Evolutionary conservation across 2,888 invertebrate species (phyloP).

Genomic region (Hymenopus coronatus): DNA sequence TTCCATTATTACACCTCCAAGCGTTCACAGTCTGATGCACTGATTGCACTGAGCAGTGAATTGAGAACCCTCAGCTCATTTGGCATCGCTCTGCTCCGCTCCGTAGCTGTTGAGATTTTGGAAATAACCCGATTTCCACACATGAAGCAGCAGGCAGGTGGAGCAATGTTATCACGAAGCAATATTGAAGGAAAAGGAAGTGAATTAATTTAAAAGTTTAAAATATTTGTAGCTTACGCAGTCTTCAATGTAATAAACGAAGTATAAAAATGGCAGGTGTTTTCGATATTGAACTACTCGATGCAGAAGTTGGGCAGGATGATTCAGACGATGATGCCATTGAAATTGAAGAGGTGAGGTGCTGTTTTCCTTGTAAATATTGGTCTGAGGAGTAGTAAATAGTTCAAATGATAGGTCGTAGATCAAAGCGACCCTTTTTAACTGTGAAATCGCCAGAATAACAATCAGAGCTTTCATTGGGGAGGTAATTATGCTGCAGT

Average conservation of each 20-base stretch:
- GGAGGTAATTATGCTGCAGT: not conserved
- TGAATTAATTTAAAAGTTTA: not conserved
- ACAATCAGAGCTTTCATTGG: not conserved
- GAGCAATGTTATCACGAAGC: slow-evolving; percentile 20
- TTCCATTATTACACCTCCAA: not conserved
- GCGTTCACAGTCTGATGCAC: not conserved
- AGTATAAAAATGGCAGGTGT: slow-evolving; percentile 69
- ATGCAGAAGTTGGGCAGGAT: slow-evolving; percentile 68
- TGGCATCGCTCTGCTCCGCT: not conserved
- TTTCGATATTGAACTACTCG: slow-evolving; percentile 88
- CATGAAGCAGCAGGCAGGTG: slow-evolving; percentile 31
- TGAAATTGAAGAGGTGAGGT: slow-evolving; percentile 79
- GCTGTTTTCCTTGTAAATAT: slow-evolving; percentile 20
- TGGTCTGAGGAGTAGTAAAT: not conserved
- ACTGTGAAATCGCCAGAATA: too few species aligned
- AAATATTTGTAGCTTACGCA: not conserved
- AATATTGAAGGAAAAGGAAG: slow-evolving; percentile 16
- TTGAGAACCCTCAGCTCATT: not conserved
- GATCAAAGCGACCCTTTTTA: too few species aligned
- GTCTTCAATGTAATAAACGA: slow-evolving; percentile 16
- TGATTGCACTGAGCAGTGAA: not conserved
- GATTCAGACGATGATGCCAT: slow-evolving; percentile 85
- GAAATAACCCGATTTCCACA: slow-evolving; percentile 27
- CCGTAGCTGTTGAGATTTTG: not conserved
- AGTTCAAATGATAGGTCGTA: too few species aligned